Base-by-base conservation (phyloP, 2,888 invertebrate species). In the Phyllotreta cruciferae region DNA sequence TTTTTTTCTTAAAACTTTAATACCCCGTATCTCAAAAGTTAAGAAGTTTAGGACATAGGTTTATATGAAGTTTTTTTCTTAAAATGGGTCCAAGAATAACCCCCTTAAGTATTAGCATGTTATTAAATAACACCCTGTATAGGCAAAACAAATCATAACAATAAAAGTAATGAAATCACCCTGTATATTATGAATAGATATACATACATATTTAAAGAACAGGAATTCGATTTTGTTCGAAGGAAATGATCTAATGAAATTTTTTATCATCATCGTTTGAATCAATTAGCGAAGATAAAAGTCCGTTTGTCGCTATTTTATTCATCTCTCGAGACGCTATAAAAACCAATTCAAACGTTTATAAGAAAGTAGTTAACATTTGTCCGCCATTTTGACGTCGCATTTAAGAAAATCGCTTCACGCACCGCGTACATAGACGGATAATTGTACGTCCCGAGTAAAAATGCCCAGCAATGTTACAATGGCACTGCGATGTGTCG, bases 401-500 rank as follows among this genome's bases (percentile, higher is more conserved):
- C 70, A 72, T 72, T 72, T 71, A 70, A 74, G 72, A 74, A 75
- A 75, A 75, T 73, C 71, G 71, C 71, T 72, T 74, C 72, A 73
- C 72, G 73, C 71, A 74, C 70, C 64, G 66, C 67, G 67, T 72
- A 72, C 73, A 73, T 74, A 73, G 73, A 74, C 74, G 64, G 73
- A 73, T 74, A 74, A 74, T 74, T 75, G 70, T 71, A 73, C 69
- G 71, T 74, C 71, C 24, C 69, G 72, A 70, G 73, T 73, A 75
- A 74, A 75, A 74, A 75, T 75, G 73, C 69, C 70, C 71, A 73
- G 71, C 70, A 72, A 75, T 75, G 72, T 70, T 70, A 71, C 74
- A 73, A 74, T 70, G 72, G 73, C 74, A 67, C 73, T 69, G 65
- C 67, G 66, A 35, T 56, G 37, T 62, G 62, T 56, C 39, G 62